These are phyloP conservation scores for Stichodactyla mertensii DNA, from an alignment of 64 coral and sea anemone genomes.

Conservation along the genomic window DNA sequence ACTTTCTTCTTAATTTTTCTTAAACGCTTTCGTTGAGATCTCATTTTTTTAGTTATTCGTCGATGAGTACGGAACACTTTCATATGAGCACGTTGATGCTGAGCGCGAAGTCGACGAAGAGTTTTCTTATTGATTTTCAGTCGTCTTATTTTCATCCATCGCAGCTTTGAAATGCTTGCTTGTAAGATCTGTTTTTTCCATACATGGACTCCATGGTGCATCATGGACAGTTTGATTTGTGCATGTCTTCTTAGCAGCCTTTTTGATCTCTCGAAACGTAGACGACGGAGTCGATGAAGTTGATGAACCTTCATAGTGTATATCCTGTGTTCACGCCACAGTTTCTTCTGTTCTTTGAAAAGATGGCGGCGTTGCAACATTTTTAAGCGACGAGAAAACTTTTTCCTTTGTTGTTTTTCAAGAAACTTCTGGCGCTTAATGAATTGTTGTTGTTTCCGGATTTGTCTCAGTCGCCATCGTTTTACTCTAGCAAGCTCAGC, in stretches of 20 bases:
- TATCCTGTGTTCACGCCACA: neutral
- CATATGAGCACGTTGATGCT: neutral
- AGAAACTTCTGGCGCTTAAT: neutral
- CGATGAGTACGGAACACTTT: neutral
- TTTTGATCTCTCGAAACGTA: neutral
- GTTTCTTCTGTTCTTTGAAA: neutral
- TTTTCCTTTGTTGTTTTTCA: neutral
- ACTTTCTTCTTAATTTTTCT: neutral
- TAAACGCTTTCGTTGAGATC: neutral
- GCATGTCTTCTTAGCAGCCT: neutral
- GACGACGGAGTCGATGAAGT: neutral
- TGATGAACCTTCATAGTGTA: too few species aligned
- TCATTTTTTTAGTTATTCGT: neutral
- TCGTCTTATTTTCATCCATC: neutral
- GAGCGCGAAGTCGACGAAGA: neutral
- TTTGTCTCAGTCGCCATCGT: neutral
- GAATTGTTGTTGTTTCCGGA: neutral
- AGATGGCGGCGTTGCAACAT: neutral
- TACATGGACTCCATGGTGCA: neutral
- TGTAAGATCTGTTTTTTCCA: neutral
- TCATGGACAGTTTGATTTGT: neutral
- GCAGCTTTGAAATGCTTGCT: neutral
- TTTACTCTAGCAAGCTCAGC: neutral
- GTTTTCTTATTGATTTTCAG: neutral
- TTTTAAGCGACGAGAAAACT: neutral